Conservation (phyloP, 2,797 vertebrate genomes). For the Ctenochaetus hawaiiensis region DNA sequence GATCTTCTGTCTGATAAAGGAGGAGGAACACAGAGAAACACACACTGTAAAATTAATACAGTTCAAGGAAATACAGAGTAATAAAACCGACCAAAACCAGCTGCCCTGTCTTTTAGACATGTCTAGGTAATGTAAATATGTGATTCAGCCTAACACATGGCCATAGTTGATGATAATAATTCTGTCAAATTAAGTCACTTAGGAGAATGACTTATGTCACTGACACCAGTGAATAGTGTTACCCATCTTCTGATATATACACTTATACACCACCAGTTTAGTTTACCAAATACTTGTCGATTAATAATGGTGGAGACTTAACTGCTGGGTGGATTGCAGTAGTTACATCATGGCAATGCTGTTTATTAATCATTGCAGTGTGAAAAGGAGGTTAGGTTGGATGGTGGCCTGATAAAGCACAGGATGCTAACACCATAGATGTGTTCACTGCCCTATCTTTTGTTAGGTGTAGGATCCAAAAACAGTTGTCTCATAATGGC, state of each 20-base stretch:
- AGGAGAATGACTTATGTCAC: not conserved
- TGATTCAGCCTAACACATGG: not conserved
- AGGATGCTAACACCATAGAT: not conserved
- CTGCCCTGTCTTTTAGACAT: not conserved
- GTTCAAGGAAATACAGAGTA: constrained; percentile 19
- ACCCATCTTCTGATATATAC: not conserved
- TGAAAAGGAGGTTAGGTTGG: not conserved
- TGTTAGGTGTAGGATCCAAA: not conserved
- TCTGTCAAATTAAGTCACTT: not conserved
- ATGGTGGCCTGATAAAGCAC: not conserved
- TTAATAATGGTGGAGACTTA: not conserved
- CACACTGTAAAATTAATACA: constrained; percentile 26
- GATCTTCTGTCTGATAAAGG: constrained; percentile 58
- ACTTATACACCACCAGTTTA: not conserved
- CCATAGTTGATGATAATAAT: not conserved
- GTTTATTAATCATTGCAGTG: too few relatives aligned
- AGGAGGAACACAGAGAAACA: constrained; percentile 27
- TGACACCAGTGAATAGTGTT: not conserved
- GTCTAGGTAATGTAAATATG: constrained; percentile 5
- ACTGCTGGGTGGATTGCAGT: not conserved
- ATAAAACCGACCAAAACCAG: not conserved
- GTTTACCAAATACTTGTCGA: not conserved
- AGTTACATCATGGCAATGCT: not conserved
- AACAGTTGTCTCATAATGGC: not conserved
- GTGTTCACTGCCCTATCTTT: not conserved